phyloP scores from a whole-genome alignment of 2,888 invertebrate genomes.

The Physocephala rufipes region DNA sequence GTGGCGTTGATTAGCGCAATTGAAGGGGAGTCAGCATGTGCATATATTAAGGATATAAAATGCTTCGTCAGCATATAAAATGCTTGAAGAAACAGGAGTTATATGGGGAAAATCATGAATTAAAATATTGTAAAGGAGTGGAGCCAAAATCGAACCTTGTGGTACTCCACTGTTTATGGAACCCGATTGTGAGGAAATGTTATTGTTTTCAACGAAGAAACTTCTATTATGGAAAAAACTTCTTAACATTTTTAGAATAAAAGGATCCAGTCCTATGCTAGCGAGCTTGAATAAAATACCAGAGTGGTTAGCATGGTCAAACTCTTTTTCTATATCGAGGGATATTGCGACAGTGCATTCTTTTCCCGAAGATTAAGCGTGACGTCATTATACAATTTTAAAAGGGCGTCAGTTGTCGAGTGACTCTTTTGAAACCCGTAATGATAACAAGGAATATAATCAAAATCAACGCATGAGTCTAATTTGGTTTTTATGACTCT shows the following conservation, averaged over 20 bases:
- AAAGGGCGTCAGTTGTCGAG: neutral
- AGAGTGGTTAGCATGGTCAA: no score
- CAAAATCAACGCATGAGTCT: no score
- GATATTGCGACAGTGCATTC: no score
- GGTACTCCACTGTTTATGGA: no score
- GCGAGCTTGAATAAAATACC: no score
- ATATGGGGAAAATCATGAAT: conserved; percentile 7
- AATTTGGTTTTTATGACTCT: no score
- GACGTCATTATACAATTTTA: neutral
- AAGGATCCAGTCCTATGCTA: no score
- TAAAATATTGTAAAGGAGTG: neutral
- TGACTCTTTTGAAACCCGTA: no score
- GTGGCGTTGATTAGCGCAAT: neutral
- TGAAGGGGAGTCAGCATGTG: neutral
- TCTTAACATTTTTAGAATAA: neutral
- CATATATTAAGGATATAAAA: conserved; percentile 9
- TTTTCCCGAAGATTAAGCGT: no score
- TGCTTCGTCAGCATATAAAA: conserved; percentile 17
- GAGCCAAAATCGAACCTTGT: no score
- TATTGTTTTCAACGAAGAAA: neutral
- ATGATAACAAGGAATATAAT: no score
- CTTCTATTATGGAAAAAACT: neutral
- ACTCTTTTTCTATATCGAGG: no score
- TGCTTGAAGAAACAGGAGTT: neutral
- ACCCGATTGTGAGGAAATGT: neutral